Evolutionary conservation across 2,113 vertebrate genomes (phyloP).

Genomic region (Nyctereutes procyonoides): DNA sequence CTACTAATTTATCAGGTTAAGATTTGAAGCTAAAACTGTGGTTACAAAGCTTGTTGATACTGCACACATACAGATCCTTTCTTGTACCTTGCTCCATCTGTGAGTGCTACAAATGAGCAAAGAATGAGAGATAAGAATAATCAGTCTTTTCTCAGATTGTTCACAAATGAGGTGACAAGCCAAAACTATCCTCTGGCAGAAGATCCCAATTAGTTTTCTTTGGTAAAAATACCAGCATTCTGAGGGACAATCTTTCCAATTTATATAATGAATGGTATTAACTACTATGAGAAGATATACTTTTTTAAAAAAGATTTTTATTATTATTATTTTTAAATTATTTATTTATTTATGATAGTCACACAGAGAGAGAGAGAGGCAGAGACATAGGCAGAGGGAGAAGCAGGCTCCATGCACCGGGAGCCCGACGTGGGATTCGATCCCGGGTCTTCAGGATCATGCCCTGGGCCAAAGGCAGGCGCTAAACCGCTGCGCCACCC

Average conservation of each 20-base stretch:
- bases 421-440: too few species aligned
- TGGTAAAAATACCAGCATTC: not conserved
- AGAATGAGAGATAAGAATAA: not conserved
- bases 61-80: not conserved
- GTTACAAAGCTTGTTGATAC: not conserved
- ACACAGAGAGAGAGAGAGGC: too few species aligned
- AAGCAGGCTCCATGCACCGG: too few species aligned
- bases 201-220: conserved; percentile 14
- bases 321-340: too few species aligned
- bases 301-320: not conserved
- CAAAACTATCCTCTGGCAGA: not conserved
- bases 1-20: not conserved
- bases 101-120: not conserved
- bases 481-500: too few species aligned
- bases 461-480: too few species aligned
- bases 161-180: not conserved
- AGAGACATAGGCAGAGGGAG: too few species aligned
- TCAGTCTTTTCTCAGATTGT: conserved; percentile 2
- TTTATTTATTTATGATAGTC: too few species aligned
- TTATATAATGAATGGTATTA: conserved; percentile 46
- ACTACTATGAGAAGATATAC: conserved; percentile 41
- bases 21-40: not conserved
- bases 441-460: too few species aligned
- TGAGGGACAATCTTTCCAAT: not conserved
- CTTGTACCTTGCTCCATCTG: not conserved